Conservation (phyloP, 2,113 vertebrate species). For the Rattus rattus region DNA sequence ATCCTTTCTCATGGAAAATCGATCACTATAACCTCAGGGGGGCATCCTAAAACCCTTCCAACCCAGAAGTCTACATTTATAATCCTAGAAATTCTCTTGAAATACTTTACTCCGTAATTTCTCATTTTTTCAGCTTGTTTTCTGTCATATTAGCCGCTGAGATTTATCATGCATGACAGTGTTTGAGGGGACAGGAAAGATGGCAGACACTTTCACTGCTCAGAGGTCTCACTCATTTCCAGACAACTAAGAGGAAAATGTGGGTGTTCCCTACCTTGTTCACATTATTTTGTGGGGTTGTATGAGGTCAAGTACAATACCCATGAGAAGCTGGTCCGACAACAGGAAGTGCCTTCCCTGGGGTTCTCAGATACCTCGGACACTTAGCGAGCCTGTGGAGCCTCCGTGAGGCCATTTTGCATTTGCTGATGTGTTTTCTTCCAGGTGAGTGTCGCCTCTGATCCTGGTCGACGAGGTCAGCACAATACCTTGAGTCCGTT, state of each 20-base stretch:
- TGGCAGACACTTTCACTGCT: slow-evolving; percentile 43
- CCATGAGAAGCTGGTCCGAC: not conserved
- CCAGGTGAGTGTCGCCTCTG: slow-evolving; percentile 97
- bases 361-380: not conserved
- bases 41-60: not conserved
- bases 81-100: slow-evolving; percentile 9
- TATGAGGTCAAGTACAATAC: not conserved
- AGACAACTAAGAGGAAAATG: slow-evolving; percentile 16
- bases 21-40: not conserved
- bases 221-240: not conserved
- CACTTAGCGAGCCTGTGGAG: too few relatives aligned
- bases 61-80: slow-evolving; percentile 11
- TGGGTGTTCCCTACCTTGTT: slow-evolving; percentile 38
- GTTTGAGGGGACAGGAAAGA: slow-evolving; percentile 8
- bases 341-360: not conserved
- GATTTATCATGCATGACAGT: not conserved
- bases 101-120: slow-evolving; percentile 38
- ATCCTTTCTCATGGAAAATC: not conserved
- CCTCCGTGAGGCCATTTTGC: not conserved
- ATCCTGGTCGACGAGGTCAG: slow-evolving; percentile 94
- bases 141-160: not conserved
- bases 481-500: slow-evolving; percentile 96
- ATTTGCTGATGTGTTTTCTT: slow-evolving; percentile 56
- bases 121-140: slow-evolving; percentile 42
- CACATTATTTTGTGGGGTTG: slow-evolving; percentile 28